Conservation (phyloP, 2,113 vertebrate genomes). For the Lathamus discolor region DNA sequence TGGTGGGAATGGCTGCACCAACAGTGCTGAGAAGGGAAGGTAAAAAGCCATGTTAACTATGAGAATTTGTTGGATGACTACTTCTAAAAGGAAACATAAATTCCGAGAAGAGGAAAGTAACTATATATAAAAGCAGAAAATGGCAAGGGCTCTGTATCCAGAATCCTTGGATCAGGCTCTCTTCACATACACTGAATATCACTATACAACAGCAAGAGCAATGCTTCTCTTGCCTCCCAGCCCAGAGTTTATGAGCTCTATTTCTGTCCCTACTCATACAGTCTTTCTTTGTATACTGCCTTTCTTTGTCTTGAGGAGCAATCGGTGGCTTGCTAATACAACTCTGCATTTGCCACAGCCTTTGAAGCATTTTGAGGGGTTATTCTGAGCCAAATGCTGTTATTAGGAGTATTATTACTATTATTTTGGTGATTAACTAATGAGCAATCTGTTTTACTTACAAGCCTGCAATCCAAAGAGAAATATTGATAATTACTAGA, state of each 20-base stretch:
- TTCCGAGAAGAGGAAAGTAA: neutral
- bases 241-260: neutral
- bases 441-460: conserved; percentile 39
- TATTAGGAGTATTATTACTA: neutral
- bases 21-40: neutral
- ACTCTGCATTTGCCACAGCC: neutral
- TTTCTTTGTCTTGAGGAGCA: conserved; percentile 20
- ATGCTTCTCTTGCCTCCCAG: neutral
- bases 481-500: conserved; percentile 50
- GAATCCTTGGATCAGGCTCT: neutral
- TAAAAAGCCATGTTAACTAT: too few species aligned
- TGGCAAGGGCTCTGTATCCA: neutral
- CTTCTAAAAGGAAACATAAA: neutral
- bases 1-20: neutral
- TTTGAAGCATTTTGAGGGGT: neutral
- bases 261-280: neutral
- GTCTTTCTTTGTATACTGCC: neutral
- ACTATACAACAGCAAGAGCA: neutral
- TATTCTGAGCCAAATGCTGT: neutral
- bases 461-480: neutral
- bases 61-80: neutral
- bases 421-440: conserved; percentile 46
- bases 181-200: neutral
- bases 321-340: neutral
- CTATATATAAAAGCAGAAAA: neutral